Conservation (phyloP, 1,140 invertebrate genomes). For the Drosophila tropicalis region DNA sequence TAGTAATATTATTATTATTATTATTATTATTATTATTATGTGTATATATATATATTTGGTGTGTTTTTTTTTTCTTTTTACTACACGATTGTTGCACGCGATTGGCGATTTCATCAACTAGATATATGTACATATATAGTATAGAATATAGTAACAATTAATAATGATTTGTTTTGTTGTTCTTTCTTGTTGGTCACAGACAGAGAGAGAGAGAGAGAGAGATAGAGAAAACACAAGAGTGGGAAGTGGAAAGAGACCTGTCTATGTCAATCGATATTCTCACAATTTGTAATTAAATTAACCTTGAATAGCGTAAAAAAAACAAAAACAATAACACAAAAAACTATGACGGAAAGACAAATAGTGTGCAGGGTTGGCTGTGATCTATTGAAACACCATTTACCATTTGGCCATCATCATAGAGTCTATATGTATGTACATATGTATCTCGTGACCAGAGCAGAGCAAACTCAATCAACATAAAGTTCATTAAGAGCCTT, state of each 20-base stretch:
- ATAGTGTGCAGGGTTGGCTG: background rate
- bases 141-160: conserved; percentile 29
- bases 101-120: conserved; percentile 16
- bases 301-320: conserved; percentile 60
- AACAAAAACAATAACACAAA: conserved; percentile 43
- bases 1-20: conserved; percentile 10
- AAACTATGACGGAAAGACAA: conserved; percentile 14
- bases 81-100: conserved; percentile 35
- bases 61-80: background rate
- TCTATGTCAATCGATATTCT: conserved; percentile 46
- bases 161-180: conserved; percentile 27
- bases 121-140: background rate
- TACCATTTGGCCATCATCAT: background rate
- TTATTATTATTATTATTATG: conserved; percentile 10
- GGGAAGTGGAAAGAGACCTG: background rate
- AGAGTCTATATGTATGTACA: too few species aligned
- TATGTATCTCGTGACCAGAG: background rate
- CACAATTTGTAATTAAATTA: conserved; percentile 69
- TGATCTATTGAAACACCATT: background rate
- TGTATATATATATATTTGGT: conserved; percentile 3
- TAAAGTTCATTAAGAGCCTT: too few species aligned
- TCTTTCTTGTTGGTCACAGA: conserved; percentile 26
- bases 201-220: too few species aligned
- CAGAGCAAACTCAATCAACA: too few species aligned
- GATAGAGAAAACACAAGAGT: too few species aligned